These are phyloP conservation scores for Mormyrus hasselquistii DNA, from an alignment of 2,797 vertebrate species.

Conservation along the genomic window DNA sequence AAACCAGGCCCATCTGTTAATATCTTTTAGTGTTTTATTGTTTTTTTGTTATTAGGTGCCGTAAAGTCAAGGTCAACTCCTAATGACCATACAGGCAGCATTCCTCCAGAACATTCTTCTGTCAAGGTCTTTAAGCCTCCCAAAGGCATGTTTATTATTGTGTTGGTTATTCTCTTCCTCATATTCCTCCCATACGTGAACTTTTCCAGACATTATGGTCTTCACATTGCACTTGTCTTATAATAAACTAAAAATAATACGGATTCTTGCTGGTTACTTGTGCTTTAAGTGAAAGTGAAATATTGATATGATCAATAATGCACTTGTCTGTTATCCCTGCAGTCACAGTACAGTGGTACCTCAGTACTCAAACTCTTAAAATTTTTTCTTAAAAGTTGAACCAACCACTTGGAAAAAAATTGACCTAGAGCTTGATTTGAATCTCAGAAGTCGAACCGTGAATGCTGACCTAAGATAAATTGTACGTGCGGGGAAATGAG, in stretches of 20 bases:
- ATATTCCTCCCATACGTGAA: neutral
- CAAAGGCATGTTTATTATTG: neutral
- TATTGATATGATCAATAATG: neutral
- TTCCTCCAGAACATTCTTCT: neutral
- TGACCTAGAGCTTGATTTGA: no score
- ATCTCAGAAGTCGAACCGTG: no score
- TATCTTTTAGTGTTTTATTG: neutral
- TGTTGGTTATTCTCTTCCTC: neutral
- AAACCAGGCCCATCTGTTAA: neutral
- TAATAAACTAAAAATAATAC: neutral
- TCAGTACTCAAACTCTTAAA: no score
- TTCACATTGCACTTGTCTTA: neutral
- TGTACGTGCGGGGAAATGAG: no score
- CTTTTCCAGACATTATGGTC: neutral
- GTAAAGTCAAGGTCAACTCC: neutral
- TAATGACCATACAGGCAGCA: neutral
- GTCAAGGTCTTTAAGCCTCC: neutral
- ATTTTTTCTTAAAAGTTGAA: no score
- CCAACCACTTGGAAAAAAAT: no score
- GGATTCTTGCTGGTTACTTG: neutral
- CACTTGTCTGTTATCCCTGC: neutral
- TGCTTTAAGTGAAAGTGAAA: neutral
- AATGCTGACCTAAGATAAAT: no score
- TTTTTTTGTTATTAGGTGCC: neutral
- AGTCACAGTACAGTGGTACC: no score